Percentiles rank a stretch among this genome's conserved stretches.
These are phyloP conservation scores for Podarcis cretensis DNA, from an alignment of 2,113 vertebrate genomes.

Conservation along the genomic window DNA sequence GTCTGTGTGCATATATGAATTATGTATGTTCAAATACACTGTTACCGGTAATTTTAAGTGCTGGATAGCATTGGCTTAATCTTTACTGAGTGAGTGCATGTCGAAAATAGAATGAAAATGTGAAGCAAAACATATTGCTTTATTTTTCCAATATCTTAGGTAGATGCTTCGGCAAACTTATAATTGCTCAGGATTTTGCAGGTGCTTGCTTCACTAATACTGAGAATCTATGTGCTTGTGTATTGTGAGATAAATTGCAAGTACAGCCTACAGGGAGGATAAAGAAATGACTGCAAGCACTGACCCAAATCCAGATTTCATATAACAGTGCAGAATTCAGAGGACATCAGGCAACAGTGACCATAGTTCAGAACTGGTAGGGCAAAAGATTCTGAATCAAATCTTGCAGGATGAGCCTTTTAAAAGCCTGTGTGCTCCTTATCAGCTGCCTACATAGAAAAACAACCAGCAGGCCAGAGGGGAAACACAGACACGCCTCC, in stretches of 20 bases:
- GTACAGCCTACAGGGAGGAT: constrained; percentile 2
- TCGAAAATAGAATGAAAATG: neutral
- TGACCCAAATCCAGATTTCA: constrained; percentile 22
- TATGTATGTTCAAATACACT: neutral
- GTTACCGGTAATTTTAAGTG: neutral
- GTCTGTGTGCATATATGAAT: neutral
- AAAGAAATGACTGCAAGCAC: neutral
- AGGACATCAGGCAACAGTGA: constrained; percentile 21
- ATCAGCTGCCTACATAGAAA: neutral
- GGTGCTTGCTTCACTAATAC: constrained; percentile 14
- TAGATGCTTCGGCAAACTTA: neutral
- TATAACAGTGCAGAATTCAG: neutral
- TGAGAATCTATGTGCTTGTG: constrained; percentile 1
- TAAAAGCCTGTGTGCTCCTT: neutral
- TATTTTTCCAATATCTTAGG: neutral
- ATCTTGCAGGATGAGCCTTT: constrained; percentile 13
- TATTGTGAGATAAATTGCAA: constrained; percentile 22
- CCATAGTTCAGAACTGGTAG: neutral
- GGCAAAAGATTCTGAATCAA: neutral
- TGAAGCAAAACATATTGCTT: neutral
- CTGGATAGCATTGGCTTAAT: neutral
- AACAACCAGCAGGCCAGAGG: neutral
- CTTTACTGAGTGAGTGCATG: neutral
- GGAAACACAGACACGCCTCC: neutral
- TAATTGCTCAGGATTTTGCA: constrained; percentile 20